Evolutionary conservation across 2,888 invertebrate species (phyloP), one percentile per base, ranked within the genome.

Genomic region (Ramazzottius varieornatus): DNA sequence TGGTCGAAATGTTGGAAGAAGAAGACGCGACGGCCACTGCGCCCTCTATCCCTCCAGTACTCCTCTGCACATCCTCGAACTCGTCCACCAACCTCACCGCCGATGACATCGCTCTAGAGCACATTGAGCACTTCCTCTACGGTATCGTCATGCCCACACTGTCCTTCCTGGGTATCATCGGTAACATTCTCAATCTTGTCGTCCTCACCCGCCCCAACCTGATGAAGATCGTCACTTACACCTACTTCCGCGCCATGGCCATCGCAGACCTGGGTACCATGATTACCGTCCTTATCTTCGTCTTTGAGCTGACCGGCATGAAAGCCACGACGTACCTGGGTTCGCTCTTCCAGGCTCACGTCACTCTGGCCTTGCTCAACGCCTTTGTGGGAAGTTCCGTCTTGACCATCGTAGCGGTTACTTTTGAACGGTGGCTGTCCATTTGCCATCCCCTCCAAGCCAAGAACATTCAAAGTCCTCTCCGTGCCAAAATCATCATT

Each of bases 201-300:
- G 86, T 87, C 32, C 80, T 87, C 67, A 85, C 85, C 46, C 80
- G 85, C 67, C 82, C 83, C 68, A 84, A 85, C 70, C 54, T 54
- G 54, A 83, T 86, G 82, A 82, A 84, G 70, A 85, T 85, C 54
- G 84, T 84, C 0, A 86, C 86, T 46, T 86, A 86, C 75, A 82
- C 85, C 73, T 86, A 85, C 76, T 70, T 78, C 32, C 74, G 79
- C 81, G 85, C 85, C 65, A 83, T 86, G 72, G 86, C 86, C n/a
- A 81, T 83, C 1, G 85, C 86, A 20, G 85, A 86, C 46, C 79
- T 86, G 65, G 77, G 85, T 72, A 83, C 84, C 24, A 84, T 85
- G 70, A 73, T 83, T 46, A 83, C 84, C 71, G 83, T 83, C 68
- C 81, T 85, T 66, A 82, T 84, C 54, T 83, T 84, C 73, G 80